These are phyloP conservation scores for Ochropacha duplaris DNA, from an alignment of 2,888 invertebrate genomes.

Conservation along the genomic window DNA sequence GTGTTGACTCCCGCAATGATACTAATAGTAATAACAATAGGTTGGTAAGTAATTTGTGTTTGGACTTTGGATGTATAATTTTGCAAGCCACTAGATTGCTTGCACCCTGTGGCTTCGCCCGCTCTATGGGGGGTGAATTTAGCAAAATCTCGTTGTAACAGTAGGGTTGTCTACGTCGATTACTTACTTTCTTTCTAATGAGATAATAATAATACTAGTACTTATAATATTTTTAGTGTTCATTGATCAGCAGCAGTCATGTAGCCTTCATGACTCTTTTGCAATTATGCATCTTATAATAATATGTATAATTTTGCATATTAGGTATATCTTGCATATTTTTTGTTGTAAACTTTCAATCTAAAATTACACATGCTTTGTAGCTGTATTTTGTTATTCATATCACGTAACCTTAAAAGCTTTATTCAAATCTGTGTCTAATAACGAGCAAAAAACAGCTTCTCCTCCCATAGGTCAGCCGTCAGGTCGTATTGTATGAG, in stretches of 20 bases:
- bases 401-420: conserved; percentile 1
- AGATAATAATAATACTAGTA: too few species aligned
- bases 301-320: too few species aligned
- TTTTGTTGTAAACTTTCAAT: too few species aligned
- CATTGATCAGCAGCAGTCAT: too few species aligned
- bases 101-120: background rate
- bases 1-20: too few species aligned
- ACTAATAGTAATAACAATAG: too few species aligned
- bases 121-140: background rate
- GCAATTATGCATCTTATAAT: too few species aligned
- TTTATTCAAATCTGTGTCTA: conserved; percentile 20
- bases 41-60: background rate
- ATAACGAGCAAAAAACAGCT: conserved; percentile 28
- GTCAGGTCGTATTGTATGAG: conserved; percentile 33
- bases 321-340: too few species aligned
- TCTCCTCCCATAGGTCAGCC: conserved; percentile 25
- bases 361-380: background rate
- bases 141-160: background rate
- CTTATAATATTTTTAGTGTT: too few species aligned
- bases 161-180: background rate
- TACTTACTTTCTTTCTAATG: too few species aligned
- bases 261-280: too few species aligned
- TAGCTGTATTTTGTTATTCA: background rate
- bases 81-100: background rate
- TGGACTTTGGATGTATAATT: background rate